Evolutionary conservation across 1,140 invertebrate species (phyloP).

Genomic region (Scylla paramamosain): DNA sequence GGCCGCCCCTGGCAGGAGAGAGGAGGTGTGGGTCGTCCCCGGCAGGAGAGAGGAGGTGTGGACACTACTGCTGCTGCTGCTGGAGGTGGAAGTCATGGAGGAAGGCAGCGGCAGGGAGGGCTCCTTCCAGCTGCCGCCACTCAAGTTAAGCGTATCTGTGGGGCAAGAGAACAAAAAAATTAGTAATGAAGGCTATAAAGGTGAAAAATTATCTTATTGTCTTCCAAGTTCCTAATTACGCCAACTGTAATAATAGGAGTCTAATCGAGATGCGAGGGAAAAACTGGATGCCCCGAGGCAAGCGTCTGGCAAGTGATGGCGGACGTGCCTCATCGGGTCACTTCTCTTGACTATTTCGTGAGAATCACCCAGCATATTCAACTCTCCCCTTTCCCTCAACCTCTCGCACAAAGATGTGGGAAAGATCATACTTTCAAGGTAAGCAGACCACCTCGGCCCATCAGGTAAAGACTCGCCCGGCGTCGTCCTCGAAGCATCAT

Average conservation of each 20-base stretch:
- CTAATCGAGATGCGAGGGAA: not conserved
- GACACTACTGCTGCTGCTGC: constrained; percentile 56
- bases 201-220: not conserved
- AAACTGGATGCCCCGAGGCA: not conserved
- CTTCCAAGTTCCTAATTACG: not conserved
- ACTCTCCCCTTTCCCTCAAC: not conserved
- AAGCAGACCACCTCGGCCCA: constrained; percentile 13
- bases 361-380: not conserved
- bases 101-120: constrained; percentile 66
- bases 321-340: not conserved
- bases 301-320: not conserved
- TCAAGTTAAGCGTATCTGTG: constrained; percentile 71
- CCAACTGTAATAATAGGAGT: not conserved
- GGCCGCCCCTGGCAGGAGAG: constrained; percentile 70
- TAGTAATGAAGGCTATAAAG: not conserved
- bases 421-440: constrained; percentile 65
- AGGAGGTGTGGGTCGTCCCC: constrained; percentile 60
- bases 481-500: not conserved
- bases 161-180: constrained; percentile 37
- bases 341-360: not conserved
- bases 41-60: constrained; percentile 64
- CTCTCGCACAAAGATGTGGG: constrained; percentile 40
- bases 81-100: constrained; percentile 60
- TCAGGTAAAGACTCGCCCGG: not conserved
- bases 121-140: constrained; percentile 72